Evolutionary conservation across 2,888 invertebrate genomes (phyloP), one percentile per base, ranked within the genome.

Genomic region (Epiblema foenella): DNA sequence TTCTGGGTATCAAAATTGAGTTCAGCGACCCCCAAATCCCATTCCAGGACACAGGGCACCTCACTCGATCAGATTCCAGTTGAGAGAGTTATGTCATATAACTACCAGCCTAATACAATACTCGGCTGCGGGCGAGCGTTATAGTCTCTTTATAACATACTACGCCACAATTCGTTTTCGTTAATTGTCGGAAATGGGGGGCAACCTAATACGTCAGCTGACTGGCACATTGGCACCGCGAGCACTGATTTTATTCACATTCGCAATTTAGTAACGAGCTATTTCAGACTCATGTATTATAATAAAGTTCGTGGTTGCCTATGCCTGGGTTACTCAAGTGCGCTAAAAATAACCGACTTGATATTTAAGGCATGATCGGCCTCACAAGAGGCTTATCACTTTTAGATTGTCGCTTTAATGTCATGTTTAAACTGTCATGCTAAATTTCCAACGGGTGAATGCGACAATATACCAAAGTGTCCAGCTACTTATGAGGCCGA

Each of bases 201-300:
- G 54, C 56, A 42, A 65, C 20, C 56, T 56, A 63, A 52, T 56
- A 46, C 65, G 60, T 60, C 52, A 17, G 29, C 29, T 29, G 52
- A 52, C 42, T 52, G 60, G 17, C 39, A 59, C 18, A 15, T 67
- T 58, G 49, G 58, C 59, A 51, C 24, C 4, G 2, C 39, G 20
- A 9, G 24, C 42, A 52, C 58, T 59, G 59, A 39, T 51, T 59
- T 20, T 51, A 39, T 52, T n/a, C 17, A 67, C 46, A 37, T 65
- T 58, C 39, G 67, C 2, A 39, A 9, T 59, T 18, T 59, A 24
- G 42, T 39, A 15, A 17, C 10, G 33, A 57, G 8, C 17, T 17
- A 17, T 57, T 37, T 57, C 33, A 37, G 57, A 57, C 57, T 57
- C 37, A 4, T 33, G 4, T 57, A 17, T 11, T 37, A 37, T 17